Evolutionary conservation across 2,113 vertebrate species (phyloP).

Genomic region (Acinonyx jubatus): DNA sequence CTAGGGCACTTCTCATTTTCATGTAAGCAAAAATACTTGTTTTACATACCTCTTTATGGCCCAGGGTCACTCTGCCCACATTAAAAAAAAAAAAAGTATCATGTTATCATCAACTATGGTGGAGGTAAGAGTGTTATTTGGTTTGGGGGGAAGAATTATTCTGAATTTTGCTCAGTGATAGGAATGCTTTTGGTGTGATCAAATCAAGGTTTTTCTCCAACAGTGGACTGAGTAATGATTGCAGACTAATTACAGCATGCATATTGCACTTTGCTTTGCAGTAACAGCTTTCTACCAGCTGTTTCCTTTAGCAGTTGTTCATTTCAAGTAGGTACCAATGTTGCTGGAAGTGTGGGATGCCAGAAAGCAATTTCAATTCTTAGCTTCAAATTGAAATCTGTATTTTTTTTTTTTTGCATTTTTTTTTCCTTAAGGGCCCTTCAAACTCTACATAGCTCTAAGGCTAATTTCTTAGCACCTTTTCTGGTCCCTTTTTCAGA

Average conservation of each 20-base stretch:
- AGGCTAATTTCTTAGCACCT: conserved; percentile 68
- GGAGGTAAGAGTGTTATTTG: background rate
- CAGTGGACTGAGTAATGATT: conserved; percentile 77
- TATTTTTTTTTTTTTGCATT: background rate
- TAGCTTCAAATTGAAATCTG: conserved; percentile 73
- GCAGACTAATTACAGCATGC: conserved; percentile 73
- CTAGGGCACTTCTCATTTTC: background rate
- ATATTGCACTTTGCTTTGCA: conserved; percentile 74
- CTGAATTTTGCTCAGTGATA: conserved; percentile 17
- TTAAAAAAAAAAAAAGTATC: background rate
- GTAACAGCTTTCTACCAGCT: conserved; percentile 79
- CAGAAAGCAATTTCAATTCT: conserved; percentile 72
- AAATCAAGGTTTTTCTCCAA: conserved; percentile 69
- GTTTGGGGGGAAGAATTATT: background rate
- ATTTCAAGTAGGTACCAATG: conserved; percentile 80
- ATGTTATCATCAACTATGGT: background rate
- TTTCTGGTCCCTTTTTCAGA: conserved; percentile 62
- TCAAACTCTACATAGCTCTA: conserved; percentile 69
- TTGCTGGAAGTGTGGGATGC: conserved; percentile 62
- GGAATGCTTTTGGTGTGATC: conserved; percentile 49
- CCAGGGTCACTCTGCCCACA: background rate
- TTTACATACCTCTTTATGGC: background rate
- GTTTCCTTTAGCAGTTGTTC: conserved; percentile 80
- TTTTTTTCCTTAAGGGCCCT: conserved; percentile 49
- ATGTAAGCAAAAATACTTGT: background rate